A percentile compares a stretch with the other conserved stretches of the same genome.
Evolutionary conservation across 2,888 invertebrate genomes (phyloP).

Genomic region (Caenorhabditis sp.): DNA sequence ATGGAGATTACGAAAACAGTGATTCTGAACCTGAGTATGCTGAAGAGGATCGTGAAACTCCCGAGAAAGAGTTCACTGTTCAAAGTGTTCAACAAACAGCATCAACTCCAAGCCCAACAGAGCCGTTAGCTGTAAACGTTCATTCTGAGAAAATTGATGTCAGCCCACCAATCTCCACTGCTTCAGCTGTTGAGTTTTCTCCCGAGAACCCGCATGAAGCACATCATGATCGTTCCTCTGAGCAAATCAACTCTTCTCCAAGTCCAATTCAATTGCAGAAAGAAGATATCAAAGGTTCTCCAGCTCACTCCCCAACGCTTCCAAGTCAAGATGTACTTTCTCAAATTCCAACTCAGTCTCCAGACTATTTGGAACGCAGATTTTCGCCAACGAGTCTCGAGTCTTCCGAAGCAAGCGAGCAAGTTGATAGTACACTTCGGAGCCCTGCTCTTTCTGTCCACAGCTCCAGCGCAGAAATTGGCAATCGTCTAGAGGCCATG

Average conservation of each 20-base stretch:
- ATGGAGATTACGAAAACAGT: conserved; percentile 42
- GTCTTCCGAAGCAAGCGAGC: neutral
- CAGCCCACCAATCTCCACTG: conserved; percentile 4
- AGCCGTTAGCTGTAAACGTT: conserved; percentile 17
- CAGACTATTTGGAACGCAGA: too few species aligned
- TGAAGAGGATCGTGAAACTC: conserved; percentile 51
- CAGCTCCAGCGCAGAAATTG: neutral
- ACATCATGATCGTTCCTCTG: neutral
- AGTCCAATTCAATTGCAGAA: neutral
- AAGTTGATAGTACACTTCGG: neutral
- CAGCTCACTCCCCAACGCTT: neutral
- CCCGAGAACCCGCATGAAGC: conserved; percentile 14
- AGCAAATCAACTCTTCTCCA: neutral
- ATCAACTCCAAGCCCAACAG: conserved; percentile 10
- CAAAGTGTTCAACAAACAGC: conserved; percentile 5
- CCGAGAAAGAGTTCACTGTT: conserved; percentile 18
- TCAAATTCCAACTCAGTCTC: conserved; percentile 1
- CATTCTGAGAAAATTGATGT: neutral
- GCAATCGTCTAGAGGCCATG: neutral
- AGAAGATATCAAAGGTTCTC: neutral
- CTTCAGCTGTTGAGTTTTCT: neutral
- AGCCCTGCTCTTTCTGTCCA: conserved; percentile 9
- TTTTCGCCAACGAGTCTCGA: too few species aligned
- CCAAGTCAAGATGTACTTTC: conserved; percentile 6
- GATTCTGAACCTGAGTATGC: conserved; percentile 67